phyloP scores from a whole-genome alignment of 2,888 invertebrate species.

The Cheiracanthium punctorium region DNA sequence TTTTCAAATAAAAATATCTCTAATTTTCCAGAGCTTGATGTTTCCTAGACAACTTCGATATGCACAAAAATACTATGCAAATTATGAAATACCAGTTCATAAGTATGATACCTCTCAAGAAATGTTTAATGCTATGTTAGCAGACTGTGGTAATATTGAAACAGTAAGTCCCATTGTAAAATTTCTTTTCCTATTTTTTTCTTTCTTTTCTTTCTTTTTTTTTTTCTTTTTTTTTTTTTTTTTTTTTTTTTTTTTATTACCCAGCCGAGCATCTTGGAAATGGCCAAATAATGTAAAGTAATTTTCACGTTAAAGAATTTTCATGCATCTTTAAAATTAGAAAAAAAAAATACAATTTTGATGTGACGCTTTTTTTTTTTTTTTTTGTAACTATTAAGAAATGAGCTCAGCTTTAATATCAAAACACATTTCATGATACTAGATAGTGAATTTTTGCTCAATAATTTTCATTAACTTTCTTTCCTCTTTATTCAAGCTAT shows the following conservation, averaged over 20 bases:
- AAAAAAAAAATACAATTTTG: too few relatives aligned
- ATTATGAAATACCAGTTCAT: slow-evolving; percentile 21
- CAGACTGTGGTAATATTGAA: neutral
- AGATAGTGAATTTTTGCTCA: too few relatives aligned
- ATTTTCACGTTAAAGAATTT: too few relatives aligned
- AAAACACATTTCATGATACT: too few relatives aligned
- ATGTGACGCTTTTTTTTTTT: too few relatives aligned
- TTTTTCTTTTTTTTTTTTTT: neutral
- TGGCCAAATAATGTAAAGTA: too few relatives aligned
- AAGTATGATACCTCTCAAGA: slow-evolving; percentile 24
- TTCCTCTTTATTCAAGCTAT: too few relatives aligned
- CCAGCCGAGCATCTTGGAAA: too few relatives aligned
- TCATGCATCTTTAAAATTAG: too few relatives aligned
- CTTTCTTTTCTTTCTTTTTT: neutral
- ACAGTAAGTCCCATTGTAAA: neutral
- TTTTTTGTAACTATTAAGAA: too few relatives aligned
- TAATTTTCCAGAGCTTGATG: neutral
- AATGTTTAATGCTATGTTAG: neutral
- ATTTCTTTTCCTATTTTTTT: neutral
- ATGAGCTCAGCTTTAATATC: too few relatives aligned
- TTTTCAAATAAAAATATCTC: neutral
- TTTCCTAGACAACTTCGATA: neutral
- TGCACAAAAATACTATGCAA: neutral
- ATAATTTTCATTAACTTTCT: too few relatives aligned
- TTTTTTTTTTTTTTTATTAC: neutral